Evolutionary conservation across 2,113 vertebrate genomes (phyloP).

Genomic region (Callipepla squamata): DNA sequence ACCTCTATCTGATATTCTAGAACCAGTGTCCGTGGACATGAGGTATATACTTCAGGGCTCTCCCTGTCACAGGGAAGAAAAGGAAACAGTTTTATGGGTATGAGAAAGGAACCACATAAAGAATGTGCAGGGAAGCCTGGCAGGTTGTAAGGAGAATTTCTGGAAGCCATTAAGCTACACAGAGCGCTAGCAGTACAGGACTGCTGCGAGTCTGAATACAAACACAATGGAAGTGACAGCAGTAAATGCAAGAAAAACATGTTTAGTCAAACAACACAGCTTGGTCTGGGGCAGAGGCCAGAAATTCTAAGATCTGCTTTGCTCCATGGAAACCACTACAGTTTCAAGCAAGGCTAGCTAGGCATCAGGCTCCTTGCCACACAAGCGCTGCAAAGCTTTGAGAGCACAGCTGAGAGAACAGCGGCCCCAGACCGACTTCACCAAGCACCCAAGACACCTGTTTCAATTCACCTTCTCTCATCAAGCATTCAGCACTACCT

Average conservation of each 20-base stretch:
- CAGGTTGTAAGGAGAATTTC: neutral
- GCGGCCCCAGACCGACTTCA: neutral
- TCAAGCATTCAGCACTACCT: neutral
- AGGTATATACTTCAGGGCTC: neutral
- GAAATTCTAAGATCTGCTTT: neutral
- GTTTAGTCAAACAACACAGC: neutral
- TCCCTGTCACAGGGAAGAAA: too few relatives aligned
- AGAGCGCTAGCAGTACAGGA: neutral
- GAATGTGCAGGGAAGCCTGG: neutral
- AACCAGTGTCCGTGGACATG: neutral
- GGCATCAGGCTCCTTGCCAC: neutral
- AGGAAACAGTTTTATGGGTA: neutral
- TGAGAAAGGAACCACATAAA: neutral
- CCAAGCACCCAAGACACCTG: neutral
- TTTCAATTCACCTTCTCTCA: neutral
- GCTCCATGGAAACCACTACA: neutral
- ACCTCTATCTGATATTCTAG: neutral
- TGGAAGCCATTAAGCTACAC: neutral
- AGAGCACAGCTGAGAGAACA: neutral
- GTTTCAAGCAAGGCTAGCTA: too few relatives aligned
- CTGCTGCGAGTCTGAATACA: neutral
- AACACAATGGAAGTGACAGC: neutral
- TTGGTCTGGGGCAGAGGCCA: neutral
- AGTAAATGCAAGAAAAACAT: neutral
- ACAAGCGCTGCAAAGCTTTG: neutral